Evolutionary conservation across 1,140 invertebrate genomes (phyloP).

Genomic region (Papilio glaucus): DNA sequence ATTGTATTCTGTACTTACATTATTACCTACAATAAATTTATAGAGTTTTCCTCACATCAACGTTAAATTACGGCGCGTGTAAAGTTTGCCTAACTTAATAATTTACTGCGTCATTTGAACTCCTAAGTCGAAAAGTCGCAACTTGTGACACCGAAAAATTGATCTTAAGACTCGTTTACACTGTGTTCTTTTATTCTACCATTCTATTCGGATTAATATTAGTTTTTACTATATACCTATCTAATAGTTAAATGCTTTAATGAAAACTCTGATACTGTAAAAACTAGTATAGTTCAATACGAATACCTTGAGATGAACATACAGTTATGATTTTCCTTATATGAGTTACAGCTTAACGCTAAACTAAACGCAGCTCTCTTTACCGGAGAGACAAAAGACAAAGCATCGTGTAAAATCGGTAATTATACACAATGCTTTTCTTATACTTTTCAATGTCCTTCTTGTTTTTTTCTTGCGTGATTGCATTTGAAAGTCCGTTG

Average conservation of each 20-base stretch:
- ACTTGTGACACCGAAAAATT: conserved; percentile 40
- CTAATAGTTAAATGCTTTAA: no score
- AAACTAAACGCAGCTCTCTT: no score
- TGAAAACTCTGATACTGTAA: no score
- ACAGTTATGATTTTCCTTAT: no score
- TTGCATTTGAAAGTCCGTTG: no score
- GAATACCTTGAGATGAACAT: neutral
- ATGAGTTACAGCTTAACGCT: no score
- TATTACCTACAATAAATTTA: neutral
- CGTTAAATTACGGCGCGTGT: conserved; percentile 50
- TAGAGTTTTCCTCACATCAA: conserved; percentile 21
- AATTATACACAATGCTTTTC: no score
- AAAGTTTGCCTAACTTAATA: conserved; percentile 52
- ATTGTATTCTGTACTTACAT: neutral
- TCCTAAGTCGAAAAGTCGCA: conserved; percentile 28
- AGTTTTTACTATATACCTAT: neutral
- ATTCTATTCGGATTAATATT: neutral
- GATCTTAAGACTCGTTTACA: conserved; percentile 12
- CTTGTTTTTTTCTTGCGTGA: no score
- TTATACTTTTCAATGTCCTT: no score
- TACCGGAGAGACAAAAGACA: no score
- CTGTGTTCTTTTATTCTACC: neutral
- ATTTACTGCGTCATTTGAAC: conserved; percentile 45
- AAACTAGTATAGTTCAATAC: neutral
- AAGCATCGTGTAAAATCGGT: no score